Base-by-base conservation (phyloP, 2,797 vertebrate species). In the Onychomys arenicola region DNA sequence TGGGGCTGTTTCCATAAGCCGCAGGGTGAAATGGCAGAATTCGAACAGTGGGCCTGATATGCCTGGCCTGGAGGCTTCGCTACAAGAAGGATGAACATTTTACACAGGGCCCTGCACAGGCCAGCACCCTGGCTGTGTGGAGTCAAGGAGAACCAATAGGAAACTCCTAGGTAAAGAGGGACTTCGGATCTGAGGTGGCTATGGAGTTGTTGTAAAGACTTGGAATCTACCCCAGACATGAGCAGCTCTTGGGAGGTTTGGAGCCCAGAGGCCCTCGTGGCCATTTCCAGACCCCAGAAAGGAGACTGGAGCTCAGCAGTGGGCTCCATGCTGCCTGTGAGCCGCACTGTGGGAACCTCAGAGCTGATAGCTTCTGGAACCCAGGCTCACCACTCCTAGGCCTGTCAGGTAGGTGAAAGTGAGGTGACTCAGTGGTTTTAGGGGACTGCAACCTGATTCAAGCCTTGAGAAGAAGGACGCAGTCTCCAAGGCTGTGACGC, bases 21-120 rank as follows among this genome's bases (percentile, higher is more conserved):
- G 10, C 4, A 0, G 29, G 17, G 86, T 0, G 3, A 7, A 0
- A 3, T 0, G 23, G 17, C 17, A 2, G 9, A 49, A 67, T 0
- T 4, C 13, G 40, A n/a, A 21, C 61, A 34, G 1, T 13, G 14
- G 2, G 34, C 10, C 52, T 1, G 13, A 1, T 52, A 0, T 5
- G 1, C 55, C 8, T 2, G 21, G 11, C 17, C 32, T 1, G 19
- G 17, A 0, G 0, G 10, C 29, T 13, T 27, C 2, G 1, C 0
- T 1, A 9, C 0, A 8, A 14, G 12, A 40, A 14, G 0, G 6
- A 46, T 55, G 52, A 32, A 32, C 10, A 2, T 65, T 46, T 21
- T 4, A 2, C 43, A 5, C 10, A n/a, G 73, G 32, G 13, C 25
- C 61, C 0, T 1, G 6, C 90, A 13, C 0, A 32, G 87, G 34